phyloP scores from a whole-genome alignment of 2,888 invertebrate species.

The Sarcophaga caerulescens region DNA sequence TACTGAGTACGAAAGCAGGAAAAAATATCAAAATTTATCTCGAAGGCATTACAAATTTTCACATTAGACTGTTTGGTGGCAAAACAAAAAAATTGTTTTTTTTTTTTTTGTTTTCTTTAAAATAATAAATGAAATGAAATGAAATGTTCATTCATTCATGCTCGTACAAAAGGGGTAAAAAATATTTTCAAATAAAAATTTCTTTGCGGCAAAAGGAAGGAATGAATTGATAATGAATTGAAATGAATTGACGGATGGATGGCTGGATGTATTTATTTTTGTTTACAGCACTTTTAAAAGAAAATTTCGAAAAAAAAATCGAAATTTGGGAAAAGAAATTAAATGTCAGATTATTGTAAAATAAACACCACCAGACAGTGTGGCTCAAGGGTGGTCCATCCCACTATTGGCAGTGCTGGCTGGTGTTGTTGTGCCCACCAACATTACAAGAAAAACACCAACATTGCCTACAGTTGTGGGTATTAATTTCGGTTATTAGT shows the following conservation, averaged over 20 bases:
- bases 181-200: background rate
- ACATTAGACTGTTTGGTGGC: conserved; percentile 33
- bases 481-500: conserved; percentile 69
- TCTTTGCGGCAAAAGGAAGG: conserved; percentile 1
- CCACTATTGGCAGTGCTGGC: conserved; percentile 13
- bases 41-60: conserved; percentile 9
- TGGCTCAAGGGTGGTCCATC: conserved; percentile 60
- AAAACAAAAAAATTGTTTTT: background rate
- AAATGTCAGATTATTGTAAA: conserved; percentile 20
- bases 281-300: conserved; percentile 35
- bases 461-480: conserved; percentile 30
- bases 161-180: conserved; percentile 46
- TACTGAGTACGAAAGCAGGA: background rate
- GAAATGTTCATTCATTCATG: too few relatives aligned
- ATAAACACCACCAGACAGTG: conserved; percentile 27
- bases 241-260: background rate
- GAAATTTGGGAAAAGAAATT: conserved; percentile 24
- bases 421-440: conserved; percentile 44
- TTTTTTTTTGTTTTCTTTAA: too few relatives aligned
- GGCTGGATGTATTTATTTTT: conserved; percentile 22
- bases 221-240: background rate
- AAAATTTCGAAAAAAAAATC: conserved; percentile 16
- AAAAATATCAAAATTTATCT: conserved; percentile 4
- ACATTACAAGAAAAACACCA: conserved; percentile 19
- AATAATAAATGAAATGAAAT: too few relatives aligned